Evolutionary conservation across 2,888 invertebrate species (phyloP).

Genomic region (Andrena bicolor): DNA sequence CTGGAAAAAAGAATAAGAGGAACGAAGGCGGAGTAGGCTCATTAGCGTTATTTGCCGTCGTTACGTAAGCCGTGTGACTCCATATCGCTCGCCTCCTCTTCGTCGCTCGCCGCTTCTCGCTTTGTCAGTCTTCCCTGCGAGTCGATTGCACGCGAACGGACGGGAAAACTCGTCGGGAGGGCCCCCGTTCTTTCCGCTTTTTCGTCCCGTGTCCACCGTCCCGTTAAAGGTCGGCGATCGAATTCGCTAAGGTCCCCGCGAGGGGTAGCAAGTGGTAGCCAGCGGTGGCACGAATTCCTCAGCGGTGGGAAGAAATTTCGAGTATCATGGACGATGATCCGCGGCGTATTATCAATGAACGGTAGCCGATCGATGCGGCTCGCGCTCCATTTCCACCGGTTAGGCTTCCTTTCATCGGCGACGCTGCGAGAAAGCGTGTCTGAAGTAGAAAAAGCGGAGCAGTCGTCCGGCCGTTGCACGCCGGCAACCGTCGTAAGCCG

Average conservation of each 20-base stretch:
- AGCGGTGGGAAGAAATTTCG: not conserved
- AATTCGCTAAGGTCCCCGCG: too few species aligned
- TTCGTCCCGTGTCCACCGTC: conserved; percentile 9
- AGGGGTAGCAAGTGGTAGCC: too few species aligned
- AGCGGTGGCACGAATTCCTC: too few species aligned
- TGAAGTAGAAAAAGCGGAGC: conserved; percentile 53
- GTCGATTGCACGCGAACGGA: conserved; percentile 42
- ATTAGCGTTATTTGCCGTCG: conserved; percentile 84
- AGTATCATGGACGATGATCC: not conserved
- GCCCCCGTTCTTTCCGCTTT: not conserved
- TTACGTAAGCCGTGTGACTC: conserved; percentile 80
- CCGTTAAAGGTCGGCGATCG: conserved; percentile 11
- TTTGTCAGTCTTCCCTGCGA: conserved; percentile 35
- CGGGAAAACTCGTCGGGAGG: conserved; percentile 13
- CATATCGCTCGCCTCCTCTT: conserved; percentile 56
- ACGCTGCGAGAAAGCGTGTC: conserved; percentile 55
- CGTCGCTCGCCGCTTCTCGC: conserved; percentile 38
- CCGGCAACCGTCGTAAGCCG: conserved; percentile 24
- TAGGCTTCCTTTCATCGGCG: conserved; percentile 38
- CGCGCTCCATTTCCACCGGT: conserved; percentile 52
- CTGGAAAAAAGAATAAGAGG: conserved; percentile 67
- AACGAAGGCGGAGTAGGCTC: conserved; percentile 80
- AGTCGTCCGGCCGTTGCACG: conserved; percentile 44
- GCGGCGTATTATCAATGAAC: conserved; percentile 43
- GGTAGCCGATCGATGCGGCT: conserved; percentile 46